A percentile compares a stretch with the other conserved stretches of the same genome.
These are phyloP conservation scores for Scaptodrosophila lebanonensis DNA, from an alignment of 1,140 invertebrate species.

Conservation along the genomic window DNA sequence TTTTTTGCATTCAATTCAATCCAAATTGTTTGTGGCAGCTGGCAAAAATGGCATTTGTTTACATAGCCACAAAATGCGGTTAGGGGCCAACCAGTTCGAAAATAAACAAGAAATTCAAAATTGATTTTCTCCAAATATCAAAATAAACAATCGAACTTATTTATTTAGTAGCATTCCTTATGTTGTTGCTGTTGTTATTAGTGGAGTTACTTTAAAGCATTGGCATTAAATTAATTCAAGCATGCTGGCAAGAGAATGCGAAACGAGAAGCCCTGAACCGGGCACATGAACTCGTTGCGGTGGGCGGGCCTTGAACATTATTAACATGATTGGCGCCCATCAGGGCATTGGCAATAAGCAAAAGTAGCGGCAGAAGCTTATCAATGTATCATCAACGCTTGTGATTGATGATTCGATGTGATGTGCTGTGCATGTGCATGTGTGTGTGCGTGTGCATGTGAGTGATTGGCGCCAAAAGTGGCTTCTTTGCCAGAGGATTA, in stretches of 20 bases:
- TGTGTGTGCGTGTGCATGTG: constrained; percentile 11
- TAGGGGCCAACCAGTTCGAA: constrained; percentile 67
- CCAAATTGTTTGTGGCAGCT: constrained; percentile 52
- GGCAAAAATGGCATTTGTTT: constrained; percentile 62
- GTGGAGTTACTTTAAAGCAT: constrained; percentile 49
- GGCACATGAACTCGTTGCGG: constrained; percentile 46
- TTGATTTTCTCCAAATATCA: constrained; percentile 69
- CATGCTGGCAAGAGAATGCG: background rate
- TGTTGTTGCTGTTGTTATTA: constrained; percentile 8
- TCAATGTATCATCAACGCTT: constrained; percentile 72
- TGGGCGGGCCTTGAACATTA: constrained; percentile 30
- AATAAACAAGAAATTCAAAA: constrained; percentile 65
- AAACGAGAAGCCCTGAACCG: constrained; percentile 13
- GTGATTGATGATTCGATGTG: constrained; percentile 71
- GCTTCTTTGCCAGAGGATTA: no score
- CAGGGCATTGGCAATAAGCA: constrained; percentile 4
- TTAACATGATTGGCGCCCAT: constrained; percentile 64
- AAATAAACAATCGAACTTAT: constrained; percentile 61
- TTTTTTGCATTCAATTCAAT: constrained; percentile 25
- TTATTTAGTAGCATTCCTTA: constrained; percentile 37
- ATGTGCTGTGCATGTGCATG: constrained; percentile 12
- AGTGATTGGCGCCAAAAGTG: constrained; percentile 7
- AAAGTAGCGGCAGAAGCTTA: constrained; percentile 45
- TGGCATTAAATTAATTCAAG: constrained; percentile 44
- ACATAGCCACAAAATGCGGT: constrained; percentile 38